These are phyloP conservation scores for Drosophila gunungcola DNA, from an alignment of 1,140 invertebrate species.

Conservation along the genomic window DNA sequence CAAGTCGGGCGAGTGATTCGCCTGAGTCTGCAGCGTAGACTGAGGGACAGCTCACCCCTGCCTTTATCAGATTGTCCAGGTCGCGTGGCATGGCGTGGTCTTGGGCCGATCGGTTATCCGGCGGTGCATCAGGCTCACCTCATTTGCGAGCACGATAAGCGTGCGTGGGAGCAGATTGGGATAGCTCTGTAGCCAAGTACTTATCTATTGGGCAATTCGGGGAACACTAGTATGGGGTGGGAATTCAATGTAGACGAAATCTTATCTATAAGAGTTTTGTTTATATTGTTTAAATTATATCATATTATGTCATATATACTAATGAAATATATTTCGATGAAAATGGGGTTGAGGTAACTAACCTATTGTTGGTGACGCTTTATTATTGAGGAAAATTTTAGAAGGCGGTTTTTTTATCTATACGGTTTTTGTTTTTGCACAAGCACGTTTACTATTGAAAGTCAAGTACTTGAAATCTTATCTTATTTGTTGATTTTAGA, in stretches of 20 bases:
- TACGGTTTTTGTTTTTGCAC: too few species aligned
- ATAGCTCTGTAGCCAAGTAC: slow-evolving; percentile 5
- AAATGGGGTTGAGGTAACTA: too few species aligned
- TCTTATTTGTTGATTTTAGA: slow-evolving; percentile 19
- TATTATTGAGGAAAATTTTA: too few species aligned
- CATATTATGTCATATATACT: too few species aligned
- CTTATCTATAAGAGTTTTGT: slow-evolving; percentile 17
- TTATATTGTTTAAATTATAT: neutral
- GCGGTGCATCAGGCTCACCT: slow-evolving; percentile 26
- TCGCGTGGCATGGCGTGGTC: slow-evolving; percentile 51
- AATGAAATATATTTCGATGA: too few species aligned
- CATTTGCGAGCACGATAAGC: slow-evolving; percentile 35
- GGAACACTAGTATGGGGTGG: neutral
- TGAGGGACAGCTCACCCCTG: slow-evolving; percentile 10
- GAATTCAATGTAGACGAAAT: neutral
- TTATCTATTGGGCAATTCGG: slow-evolving; percentile 10
- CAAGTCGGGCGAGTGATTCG: slow-evolving; percentile 27
- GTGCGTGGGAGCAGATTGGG: slow-evolving; percentile 30
- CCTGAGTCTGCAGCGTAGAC: slow-evolving; percentile 12
- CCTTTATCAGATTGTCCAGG: slow-evolving; percentile 28
- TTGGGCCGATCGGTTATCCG: slow-evolving; percentile 25
- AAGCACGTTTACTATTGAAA: neutral
- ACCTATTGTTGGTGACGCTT: too few species aligned
- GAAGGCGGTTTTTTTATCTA: too few species aligned
- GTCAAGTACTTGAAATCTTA: neutral